A percentile compares a stretch with the other conserved stretches of the same genome.
These are phyloP conservation scores for Thunnus maccoyii DNA, from an alignment of 2,113 vertebrate species.

Conservation along the genomic window DNA sequence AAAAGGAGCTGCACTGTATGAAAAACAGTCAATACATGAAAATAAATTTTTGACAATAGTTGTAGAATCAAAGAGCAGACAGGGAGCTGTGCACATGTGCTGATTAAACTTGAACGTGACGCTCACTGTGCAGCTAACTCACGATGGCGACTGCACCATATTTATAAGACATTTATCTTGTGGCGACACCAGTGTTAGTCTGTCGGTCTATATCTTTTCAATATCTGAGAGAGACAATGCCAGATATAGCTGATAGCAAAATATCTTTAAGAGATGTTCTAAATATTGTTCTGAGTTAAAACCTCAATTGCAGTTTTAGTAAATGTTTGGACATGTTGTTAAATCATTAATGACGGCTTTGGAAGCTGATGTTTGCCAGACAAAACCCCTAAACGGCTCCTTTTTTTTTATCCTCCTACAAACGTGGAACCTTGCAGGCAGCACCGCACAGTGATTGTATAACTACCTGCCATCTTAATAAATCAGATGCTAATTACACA, in stretches of 20 bases:
- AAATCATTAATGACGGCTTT: neutral
- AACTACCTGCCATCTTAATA: constrained; percentile 48
- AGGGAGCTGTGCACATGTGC: neutral
- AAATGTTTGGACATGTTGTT: constrained; percentile 30
- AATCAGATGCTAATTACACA: constrained; percentile 47
- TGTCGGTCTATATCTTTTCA: neutral
- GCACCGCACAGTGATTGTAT: neutral
- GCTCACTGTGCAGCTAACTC: constrained; percentile 1
- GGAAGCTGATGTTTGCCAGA: constrained; percentile 21
- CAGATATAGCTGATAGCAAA: constrained; percentile 15
- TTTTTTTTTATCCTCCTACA: constrained; percentile 15
- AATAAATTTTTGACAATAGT: neutral
- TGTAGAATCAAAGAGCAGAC: neutral
- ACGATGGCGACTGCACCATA: neutral
- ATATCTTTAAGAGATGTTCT: constrained; percentile 16
- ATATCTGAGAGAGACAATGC: neutral
- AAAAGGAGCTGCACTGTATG: neutral
- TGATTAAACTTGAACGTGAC: neutral
- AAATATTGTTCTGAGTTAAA: constrained; percentile 32
- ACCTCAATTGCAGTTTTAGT: constrained; percentile 8
- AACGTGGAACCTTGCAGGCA: constrained; percentile 6
- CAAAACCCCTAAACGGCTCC: constrained; percentile 1
- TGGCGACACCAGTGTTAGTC: neutral
- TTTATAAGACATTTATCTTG: constrained; percentile 8
- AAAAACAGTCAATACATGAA: neutral